Conservation (phyloP, 2,888 invertebrate genomes). For the Ashinkailepas kermadecensis region DNA sequence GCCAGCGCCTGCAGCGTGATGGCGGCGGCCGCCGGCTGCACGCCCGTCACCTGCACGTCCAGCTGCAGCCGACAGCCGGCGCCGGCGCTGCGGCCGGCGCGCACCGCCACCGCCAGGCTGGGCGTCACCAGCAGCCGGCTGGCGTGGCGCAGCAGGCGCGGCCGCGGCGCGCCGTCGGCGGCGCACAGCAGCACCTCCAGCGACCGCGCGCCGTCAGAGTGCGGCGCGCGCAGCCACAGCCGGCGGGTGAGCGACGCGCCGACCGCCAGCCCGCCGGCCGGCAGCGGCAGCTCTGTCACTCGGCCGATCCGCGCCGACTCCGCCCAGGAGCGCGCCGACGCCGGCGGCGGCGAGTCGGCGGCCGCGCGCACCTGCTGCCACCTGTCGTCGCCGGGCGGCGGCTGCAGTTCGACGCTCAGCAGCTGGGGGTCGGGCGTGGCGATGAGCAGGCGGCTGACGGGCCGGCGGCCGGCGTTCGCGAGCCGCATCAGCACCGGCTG, state of each 20-base stretch:
- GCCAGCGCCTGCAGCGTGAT: background rate
- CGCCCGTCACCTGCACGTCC: background rate
- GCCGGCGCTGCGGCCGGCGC: background rate
- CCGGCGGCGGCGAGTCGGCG: background rate
- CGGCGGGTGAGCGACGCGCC: background rate
- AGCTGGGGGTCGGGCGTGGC: conserved; percentile 4
- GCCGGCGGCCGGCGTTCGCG: conserved; percentile 53
- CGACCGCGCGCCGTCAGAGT: background rate
- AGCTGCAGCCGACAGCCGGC: background rate
- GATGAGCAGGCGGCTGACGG: background rate
- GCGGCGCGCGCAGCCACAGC: conserved; percentile 19
- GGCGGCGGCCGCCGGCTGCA: background rate
- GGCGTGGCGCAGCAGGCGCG: conserved; percentile 12
- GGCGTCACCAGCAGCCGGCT: conserved; percentile 5
- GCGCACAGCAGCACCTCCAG: conserved; percentile 14
- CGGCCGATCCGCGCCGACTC: background rate
- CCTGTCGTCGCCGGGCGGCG: background rate
- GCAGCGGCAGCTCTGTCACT: background rate
- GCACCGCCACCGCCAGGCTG: background rate
- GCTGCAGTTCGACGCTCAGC: background rate
- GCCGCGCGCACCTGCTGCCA: background rate
- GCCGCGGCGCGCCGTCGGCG: background rate
- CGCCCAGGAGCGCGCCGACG: background rate
- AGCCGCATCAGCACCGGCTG: conserved; percentile 59
- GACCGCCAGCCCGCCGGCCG: background rate